Conservation (phyloP, 2,888 invertebrate species). For the Dicycla oo region DNA sequence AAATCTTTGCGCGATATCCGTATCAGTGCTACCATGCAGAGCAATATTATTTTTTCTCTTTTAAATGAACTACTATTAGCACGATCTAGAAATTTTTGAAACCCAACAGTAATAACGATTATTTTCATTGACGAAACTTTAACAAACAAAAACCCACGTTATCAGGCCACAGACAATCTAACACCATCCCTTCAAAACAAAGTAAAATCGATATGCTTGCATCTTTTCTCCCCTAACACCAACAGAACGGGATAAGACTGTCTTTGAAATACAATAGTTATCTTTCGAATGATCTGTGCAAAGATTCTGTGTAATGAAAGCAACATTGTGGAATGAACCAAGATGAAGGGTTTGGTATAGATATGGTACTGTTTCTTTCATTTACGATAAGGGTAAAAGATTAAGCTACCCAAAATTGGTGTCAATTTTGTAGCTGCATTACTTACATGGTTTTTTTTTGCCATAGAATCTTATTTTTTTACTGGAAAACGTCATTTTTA, state of each 20-base stretch:
- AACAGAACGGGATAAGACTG: constrained; percentile 34
- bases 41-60: not conserved
- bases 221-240: constrained; percentile 17
- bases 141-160: constrained; percentile 4
- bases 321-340: constrained; percentile 30
- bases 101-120: not conserved
- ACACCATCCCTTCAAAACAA: not conserved
- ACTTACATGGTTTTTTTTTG: not conserved
- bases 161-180: not conserved
- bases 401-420: not conserved
- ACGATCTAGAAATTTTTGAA: not conserved
- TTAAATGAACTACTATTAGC: not conserved
- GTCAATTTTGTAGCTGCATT: no score
- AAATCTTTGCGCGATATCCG: not conserved
- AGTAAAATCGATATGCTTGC: constrained; percentile 32
- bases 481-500: not conserved
- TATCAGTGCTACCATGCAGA: not conserved
- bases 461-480: not conserved
- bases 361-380: constrained; percentile 10
- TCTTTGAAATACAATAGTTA: constrained; percentile 54
- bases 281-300: constrained; percentile 49
- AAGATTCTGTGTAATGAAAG: constrained; percentile 46
- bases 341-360: constrained; percentile 26
- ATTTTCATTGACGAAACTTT: not conserved
- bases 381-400: not conserved